phyloP scores from a whole-genome alignment of 2,797 vertebrate species.

The Sebastes kiyomatsui region DNA sequence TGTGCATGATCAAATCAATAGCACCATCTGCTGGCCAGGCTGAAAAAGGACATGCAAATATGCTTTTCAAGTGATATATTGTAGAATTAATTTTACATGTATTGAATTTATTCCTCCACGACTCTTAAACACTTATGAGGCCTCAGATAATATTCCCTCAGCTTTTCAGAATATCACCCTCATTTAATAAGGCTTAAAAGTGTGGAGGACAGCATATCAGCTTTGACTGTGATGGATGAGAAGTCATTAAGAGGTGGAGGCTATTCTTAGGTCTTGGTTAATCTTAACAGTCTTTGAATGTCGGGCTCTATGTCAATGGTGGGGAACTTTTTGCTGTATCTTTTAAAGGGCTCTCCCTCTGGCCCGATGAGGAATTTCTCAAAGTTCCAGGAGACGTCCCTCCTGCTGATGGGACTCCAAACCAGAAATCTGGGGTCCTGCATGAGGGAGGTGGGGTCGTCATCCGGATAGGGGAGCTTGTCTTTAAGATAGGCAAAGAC shows the following conservation, averaged over 20 bases:
- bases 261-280: conserved; percentile 88
- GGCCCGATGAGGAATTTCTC: conserved; percentile 98
- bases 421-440: conserved; percentile 88
- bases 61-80: not conserved
- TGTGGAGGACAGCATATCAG: conserved; percentile 43
- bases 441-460: conserved; percentile 88
- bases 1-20: conserved; percentile 21
- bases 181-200: conserved; percentile 89
- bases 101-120: conserved; percentile 54
- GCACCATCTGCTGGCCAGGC: conserved; percentile 73
- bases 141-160: conserved; percentile 83
- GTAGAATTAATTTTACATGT: not conserved
- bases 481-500: conserved; percentile 96
- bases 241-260: conserved; percentile 26
- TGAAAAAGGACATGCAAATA: not conserved
- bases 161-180: conserved; percentile 85
- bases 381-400: conserved; percentile 96
- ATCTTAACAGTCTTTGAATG: conserved; percentile 92
- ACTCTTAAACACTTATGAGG: conserved; percentile 79
- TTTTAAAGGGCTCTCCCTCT: conserved; percentile 95
- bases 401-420: conserved; percentile 92
- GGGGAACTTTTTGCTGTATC: conserved; percentile 91
- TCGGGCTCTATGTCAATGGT: conserved; percentile 92
- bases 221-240: conserved; percentile 40
- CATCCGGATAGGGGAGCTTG: conserved; percentile 91